Evolutionary conservation across 2,113 vertebrate genomes (phyloP), one percentile per base, ranked within the genome.

Genomic region (Muntiacus reevesi): DNA sequence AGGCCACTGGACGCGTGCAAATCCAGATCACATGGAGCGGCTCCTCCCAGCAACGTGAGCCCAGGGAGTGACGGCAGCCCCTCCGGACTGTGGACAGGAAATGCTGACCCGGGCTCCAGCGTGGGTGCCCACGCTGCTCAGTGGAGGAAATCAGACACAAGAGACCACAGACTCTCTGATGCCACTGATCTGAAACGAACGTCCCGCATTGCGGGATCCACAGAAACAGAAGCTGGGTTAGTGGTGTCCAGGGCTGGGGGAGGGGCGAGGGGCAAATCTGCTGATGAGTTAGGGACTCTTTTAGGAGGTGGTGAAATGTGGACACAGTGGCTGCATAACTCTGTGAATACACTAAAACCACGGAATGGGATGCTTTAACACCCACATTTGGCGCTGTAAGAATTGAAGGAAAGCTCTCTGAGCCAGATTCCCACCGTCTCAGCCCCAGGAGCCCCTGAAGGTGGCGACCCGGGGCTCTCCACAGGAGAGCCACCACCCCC

Each of bases 21-120:
- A 16, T 2, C 45, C 8, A 52, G 47, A 5, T 14, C 82, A 55
- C n/a, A 55, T 23, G 7, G 52, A 10, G 7, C 1, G 13, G 52
- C 82, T 11, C 1, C 15, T 10, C 54, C 54, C 23, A 57, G 14
- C 5, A 16, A 17, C 6, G 3, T 0, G 2, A 57, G 82, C 7
- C 54, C 1, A 21, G 7, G 13, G 52, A 27, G 54, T 11, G 25
- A 16, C 0, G 1, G 19, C 23, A 28, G n/a, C 52, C n/a, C n/a
- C 40, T 36, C 52, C 0, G n/a, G 7, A 33, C 6, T 15, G 81
- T 0, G 7, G 45, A 12, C 23, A 6, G 54, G 82, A 57, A 6
- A 16, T 1, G 12, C 52, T 3, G n/a, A 16, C 16, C 13, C 4
- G n/a, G 81, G 78, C 45, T 33, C 1, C 52, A 36, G 6, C 45